Conservation (phyloP, 2,797 vertebrate species). For the Phylloscopus collybita region DNA sequence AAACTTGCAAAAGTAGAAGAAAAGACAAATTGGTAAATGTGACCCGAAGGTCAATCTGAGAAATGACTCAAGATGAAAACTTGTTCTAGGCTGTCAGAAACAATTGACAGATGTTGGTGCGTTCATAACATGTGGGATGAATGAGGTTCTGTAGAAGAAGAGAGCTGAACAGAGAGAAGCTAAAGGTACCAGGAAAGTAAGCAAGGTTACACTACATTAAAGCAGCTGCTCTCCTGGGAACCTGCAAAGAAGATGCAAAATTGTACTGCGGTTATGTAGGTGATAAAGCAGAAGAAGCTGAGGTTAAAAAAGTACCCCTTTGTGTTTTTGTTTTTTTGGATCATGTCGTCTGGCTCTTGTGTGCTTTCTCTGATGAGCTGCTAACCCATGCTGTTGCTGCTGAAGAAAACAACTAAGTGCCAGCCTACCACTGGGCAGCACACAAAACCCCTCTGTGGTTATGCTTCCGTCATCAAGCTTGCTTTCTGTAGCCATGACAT, state of each 20-base stretch:
- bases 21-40: background rate
- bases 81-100: background rate
- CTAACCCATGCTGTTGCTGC: background rate
- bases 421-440: background rate
- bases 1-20: background rate
- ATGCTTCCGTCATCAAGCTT: background rate
- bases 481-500: constrained; percentile 3
- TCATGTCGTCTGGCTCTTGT: background rate
- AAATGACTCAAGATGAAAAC: background rate
- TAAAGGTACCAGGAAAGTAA: background rate
- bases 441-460: background rate
- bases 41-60: background rate
- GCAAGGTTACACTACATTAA: background rate
- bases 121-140: background rate
- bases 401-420: background rate
- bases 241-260: constrained; percentile 47
- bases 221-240: constrained; percentile 18
- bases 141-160: background rate
- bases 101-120: background rate
- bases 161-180: background rate
- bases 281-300: constrained; percentile 54
- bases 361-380: constrained; percentile 4
- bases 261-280: background rate
- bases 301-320: constrained; percentile 34
- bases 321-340: constrained; percentile 29